These are phyloP conservation scores for Drosophila rellima DNA, from an alignment of 2,888 invertebrate genomes.

Conservation along the genomic window DNA sequence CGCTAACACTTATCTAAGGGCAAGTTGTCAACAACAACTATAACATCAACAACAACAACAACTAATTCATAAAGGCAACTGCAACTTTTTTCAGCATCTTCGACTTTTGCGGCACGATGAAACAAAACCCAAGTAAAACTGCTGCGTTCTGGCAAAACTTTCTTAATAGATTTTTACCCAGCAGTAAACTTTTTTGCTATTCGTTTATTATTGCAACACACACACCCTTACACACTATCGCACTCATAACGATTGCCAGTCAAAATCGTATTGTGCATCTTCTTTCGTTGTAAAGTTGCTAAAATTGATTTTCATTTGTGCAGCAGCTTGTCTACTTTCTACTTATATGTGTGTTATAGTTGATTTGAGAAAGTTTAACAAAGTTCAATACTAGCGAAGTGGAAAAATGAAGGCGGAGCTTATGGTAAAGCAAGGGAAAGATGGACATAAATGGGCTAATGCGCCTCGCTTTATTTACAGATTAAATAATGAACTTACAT, in stretches of 20 bases:
- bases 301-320: constrained; percentile 77
- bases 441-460: neutral
- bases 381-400: constrained; percentile 6
- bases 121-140: constrained; percentile 63
- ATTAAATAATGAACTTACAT: constrained; percentile 19
- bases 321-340: constrained; percentile 58
- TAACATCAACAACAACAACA: constrained; percentile 7
- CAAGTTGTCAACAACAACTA: constrained; percentile 37
- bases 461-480: constrained; percentile 1
- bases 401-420: no score
- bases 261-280: constrained; percentile 54
- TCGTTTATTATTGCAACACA: constrained; percentile 37
- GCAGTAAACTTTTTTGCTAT: constrained; percentile 64
- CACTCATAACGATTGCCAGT: constrained; percentile 30
- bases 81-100: constrained; percentile 56
- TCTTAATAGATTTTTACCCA: constrained; percentile 76
- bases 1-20: constrained; percentile 54
- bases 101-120: constrained; percentile 36
- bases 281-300: constrained; percentile 46
- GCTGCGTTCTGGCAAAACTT: constrained; percentile 76
- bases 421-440: neutral
- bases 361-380: constrained; percentile 34
- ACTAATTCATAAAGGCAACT: constrained; percentile 65
- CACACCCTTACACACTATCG: neutral
- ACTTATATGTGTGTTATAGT: constrained; percentile 18